phyloP scores from a whole-genome alignment of 2,888 invertebrate species.

The Odontothrips loti region DNA sequence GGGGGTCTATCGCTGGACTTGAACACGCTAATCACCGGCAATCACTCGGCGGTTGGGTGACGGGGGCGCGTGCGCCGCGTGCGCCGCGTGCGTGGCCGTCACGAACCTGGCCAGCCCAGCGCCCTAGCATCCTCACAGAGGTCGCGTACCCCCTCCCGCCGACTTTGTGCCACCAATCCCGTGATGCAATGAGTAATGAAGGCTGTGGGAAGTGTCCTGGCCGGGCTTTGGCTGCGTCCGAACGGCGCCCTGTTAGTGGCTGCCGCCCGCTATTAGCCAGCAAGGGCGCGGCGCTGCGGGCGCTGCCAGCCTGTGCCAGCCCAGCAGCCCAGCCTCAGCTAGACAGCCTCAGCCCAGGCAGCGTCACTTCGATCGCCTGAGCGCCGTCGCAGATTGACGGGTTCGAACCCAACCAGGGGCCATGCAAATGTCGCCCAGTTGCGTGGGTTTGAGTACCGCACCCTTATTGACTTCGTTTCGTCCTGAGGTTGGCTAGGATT shows the following conservation, averaged over 20 bases:
- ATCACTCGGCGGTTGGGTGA: background rate
- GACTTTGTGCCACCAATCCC: background rate
- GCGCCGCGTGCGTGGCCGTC: background rate
- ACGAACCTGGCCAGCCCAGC: background rate
- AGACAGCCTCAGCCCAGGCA: too few relatives aligned
- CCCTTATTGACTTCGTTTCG: too few relatives aligned
- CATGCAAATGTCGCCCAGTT: too few relatives aligned
- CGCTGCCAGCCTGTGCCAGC: background rate
- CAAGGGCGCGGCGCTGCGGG: background rate
- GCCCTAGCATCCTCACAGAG: background rate
- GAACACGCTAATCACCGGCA: too few relatives aligned
- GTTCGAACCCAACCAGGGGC: too few relatives aligned
- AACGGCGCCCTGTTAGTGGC: background rate
- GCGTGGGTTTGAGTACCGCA: too few relatives aligned
- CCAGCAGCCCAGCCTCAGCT: too few relatives aligned
- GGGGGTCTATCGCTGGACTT: too few relatives aligned
- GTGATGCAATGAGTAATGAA: conserved; percentile 17
- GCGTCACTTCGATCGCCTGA: background rate
- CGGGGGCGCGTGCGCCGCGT: background rate
- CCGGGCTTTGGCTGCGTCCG: background rate
- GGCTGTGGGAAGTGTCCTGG: conserved; percentile 13
- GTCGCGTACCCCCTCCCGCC: background rate
- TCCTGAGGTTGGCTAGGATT: too few relatives aligned
- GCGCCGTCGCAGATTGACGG: too few relatives aligned
- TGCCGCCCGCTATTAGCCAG: background rate